Base-by-base conservation (phyloP, 30 jellyfish, hydroid and myxozoan genomes). In the Catostylus mosaicus region DNA sequence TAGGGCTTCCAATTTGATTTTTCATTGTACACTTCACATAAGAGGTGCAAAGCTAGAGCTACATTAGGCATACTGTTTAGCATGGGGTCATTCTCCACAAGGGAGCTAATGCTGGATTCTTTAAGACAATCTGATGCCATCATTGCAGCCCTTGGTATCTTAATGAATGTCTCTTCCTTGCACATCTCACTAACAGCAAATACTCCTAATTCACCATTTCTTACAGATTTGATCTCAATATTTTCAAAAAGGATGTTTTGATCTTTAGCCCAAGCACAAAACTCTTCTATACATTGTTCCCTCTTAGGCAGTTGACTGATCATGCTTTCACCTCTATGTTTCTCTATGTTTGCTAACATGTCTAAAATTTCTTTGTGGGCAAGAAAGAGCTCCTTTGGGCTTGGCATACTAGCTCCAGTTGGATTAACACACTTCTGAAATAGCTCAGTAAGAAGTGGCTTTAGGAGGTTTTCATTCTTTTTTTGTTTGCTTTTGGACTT, bases 51-150 rank as follows among this genome's bases (percentile, higher is more conserved):
- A 18, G 95, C 95, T 34, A 85, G 48, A 10, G 95, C 95, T 0
- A 85, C 95, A 63, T 85, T 85, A 26, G 95, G 95, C 95, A 85
- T 85, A 14, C 64, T 68, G 50, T 82, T 61, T 12, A 85, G 38
- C 78, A 85, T 46, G 0, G 95, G 95, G 79, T 85, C 95, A 23
- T 57, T 56, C 16, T 63, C 63, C 1, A 85, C 71, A 24, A 85
- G 60, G 1, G 59, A 50, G 29, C 79, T 72, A 23, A 75, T 66
- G 4, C 78, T 83, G 10, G 89, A 63, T 16, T 51, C 76, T 1
- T 64, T 20, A n/a, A 85, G 60, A 6, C 59, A 73, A 10, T 74
- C 89, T 4, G 84, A 43, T 3, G 84, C 56, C 78, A 85, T 43
- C 89, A 85, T 85, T 11, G 84, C 78, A 7, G 29, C 34, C 38